Conservation (phyloP, 2,888 invertebrate species). For the Thyatira batis region DNA sequence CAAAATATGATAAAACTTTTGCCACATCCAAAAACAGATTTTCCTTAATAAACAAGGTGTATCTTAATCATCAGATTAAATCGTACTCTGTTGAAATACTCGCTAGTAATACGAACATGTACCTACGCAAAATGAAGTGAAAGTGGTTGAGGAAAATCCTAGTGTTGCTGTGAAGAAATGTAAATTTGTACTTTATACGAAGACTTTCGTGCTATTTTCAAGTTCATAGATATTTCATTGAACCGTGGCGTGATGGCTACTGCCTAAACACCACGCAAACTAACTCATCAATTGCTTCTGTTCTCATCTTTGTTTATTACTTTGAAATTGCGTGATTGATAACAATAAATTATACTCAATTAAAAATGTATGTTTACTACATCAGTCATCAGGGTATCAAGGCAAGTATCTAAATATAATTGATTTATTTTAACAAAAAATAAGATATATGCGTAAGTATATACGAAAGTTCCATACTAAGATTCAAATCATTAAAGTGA, state of each 20-base stretch:
- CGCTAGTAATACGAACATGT: neutral
- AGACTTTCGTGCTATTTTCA: no score
- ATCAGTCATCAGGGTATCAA: no score
- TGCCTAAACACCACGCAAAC: no score
- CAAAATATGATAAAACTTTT: no score
- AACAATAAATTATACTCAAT: neutral
- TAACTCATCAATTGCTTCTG: no score
- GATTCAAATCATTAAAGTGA: neutral
- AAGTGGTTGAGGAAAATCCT: constrained; percentile 47
- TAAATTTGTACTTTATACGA: neutral
- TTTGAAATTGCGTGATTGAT: neutral
- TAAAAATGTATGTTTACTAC: neutral
- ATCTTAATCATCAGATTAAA: neutral
- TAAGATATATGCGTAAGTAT: neutral
- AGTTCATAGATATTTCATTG: no score
- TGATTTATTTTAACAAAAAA: neutral
- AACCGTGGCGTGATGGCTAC: no score
- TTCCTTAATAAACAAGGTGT: neutral
- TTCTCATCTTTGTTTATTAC: no score
- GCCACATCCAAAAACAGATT: neutral
- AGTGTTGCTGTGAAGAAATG: constrained; percentile 10
- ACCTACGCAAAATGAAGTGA: constrained; percentile 26
- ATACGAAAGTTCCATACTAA: neutral
- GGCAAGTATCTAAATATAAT: neutral
- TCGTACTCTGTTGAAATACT: neutral